A percentile compares a stretch with the other conserved stretches of the same genome.
These are phyloP conservation scores for Tribolium castaneum DNA, from an alignment of 1,140 invertebrate species.

Conservation along the genomic window DNA sequence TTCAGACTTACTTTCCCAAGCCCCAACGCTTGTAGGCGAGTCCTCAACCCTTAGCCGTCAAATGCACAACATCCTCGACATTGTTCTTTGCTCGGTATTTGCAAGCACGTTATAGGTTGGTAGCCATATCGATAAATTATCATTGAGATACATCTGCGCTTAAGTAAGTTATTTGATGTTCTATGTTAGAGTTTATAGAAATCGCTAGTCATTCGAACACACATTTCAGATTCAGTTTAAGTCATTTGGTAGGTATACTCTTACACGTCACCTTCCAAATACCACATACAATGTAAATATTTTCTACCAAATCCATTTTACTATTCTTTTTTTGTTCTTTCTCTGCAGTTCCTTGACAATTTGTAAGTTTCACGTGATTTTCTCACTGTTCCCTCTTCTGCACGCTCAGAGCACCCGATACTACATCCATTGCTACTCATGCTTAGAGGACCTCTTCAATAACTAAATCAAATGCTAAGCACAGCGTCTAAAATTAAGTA, in stretches of 20 bases:
- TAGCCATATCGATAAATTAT: slow-evolving; percentile 42
- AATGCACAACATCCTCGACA: slow-evolving; percentile 37
- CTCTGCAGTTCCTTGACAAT: slow-evolving; percentile 34
- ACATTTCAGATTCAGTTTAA: slow-evolving; percentile 32
- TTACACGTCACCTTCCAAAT: slow-evolving; percentile 27
- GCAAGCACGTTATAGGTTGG: slow-evolving; percentile 38
- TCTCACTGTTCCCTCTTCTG: slow-evolving; percentile 34
- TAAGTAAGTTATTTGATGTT: slow-evolving; percentile 51
- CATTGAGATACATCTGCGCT: slow-evolving; percentile 48
- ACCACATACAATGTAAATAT: slow-evolving; percentile 27
- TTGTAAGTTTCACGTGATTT: slow-evolving; percentile 41
- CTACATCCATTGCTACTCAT: slow-evolving; percentile 1
- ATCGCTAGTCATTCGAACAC: slow-evolving; percentile 23
- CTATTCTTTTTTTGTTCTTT: slow-evolving; percentile 34
- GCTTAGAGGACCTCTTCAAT: slow-evolving; percentile 4
- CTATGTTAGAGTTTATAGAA: slow-evolving; percentile 40
- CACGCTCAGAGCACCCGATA: slow-evolving; percentile 10
- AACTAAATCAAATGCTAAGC: slow-evolving; percentile 10
- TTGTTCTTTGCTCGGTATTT: slow-evolving; percentile 33
- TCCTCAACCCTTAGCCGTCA: slow-evolving; percentile 2
- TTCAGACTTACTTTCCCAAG: background rate
- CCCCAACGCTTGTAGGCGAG: background rate
- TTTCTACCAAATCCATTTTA: background rate
- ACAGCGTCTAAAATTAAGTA: background rate
- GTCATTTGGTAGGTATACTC: slow-evolving; percentile 41